These are phyloP conservation scores for Pelagia noctiluca DNA, from an alignment of 30 jellyfish, hydroid and myxozoan species.

Conservation along the genomic window DNA sequence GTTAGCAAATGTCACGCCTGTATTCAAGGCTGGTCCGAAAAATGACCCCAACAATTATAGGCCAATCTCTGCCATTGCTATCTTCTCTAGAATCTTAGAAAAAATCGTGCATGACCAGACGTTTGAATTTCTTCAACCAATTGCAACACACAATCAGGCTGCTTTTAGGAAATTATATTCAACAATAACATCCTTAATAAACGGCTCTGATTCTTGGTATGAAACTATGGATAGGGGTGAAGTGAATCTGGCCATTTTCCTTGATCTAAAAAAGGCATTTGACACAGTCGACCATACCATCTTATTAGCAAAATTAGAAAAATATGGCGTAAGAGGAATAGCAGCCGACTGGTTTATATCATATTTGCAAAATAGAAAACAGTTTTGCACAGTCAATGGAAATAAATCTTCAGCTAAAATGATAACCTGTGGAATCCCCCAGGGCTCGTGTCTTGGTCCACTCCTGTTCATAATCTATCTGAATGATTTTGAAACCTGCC, in stretches of 20 bases:
- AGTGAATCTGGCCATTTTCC: slow-evolving; percentile 24
- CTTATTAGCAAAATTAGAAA: slow-evolving; percentile 4
- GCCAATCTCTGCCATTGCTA: slow-evolving; percentile 39
- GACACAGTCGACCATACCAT: slow-evolving; percentile 51
- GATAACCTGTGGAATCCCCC: slow-evolving; percentile 31
- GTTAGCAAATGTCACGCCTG: slow-evolving; percentile 11
- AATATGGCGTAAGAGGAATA: slow-evolving; percentile 27
- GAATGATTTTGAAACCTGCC: slow-evolving; percentile 11
- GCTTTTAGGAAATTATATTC: slow-evolving; percentile 35
- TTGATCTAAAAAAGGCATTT: slow-evolving; percentile 47
- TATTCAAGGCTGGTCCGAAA: slow-evolving; percentile 25
- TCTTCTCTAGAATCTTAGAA: slow-evolving; percentile 22
- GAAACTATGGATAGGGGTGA: slow-evolving; percentile 14
- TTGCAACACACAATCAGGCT: slow-evolving; percentile 1
- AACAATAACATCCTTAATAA: slow-evolving; percentile 40
- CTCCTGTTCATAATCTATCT: slow-evolving; percentile 22
- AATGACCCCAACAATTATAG: slow-evolving; percentile 39
- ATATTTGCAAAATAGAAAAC: slow-evolving; percentile 24
- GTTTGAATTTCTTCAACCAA: slow-evolving; percentile 22
- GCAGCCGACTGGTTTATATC: slow-evolving; percentile 52
- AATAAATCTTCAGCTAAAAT: background rate
- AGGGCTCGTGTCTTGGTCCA: slow-evolving; percentile 37
- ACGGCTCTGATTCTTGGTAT: slow-evolving; percentile 39
- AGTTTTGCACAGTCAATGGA: slow-evolving; percentile 17
- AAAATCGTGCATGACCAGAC: slow-evolving; percentile 36